Conservation (phyloP, 2,888 invertebrate genomes). For the Drosophila greeni region DNA sequence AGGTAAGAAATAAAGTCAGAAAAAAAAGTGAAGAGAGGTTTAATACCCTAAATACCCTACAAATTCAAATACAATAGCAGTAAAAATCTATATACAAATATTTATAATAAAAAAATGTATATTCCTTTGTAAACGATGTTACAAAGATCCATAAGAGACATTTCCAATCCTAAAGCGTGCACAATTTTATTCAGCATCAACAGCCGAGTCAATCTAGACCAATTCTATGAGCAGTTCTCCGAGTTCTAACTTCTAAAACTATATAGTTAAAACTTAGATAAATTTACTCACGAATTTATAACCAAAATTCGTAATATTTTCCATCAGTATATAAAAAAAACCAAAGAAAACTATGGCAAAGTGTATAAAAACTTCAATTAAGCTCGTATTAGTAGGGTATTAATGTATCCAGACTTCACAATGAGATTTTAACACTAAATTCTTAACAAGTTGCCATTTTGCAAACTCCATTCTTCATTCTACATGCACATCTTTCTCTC, state of each 20-base stretch:
- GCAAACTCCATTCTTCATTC: slow-evolving; percentile 19
- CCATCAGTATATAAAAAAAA: not conserved
- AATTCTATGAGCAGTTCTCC: not conserved
- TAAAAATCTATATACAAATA: not conserved
- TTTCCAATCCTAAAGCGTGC: too few species aligned
- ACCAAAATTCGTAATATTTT: too few species aligned
- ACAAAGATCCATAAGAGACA: too few species aligned
- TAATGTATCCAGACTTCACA: not conserved
- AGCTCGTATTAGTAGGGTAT: not conserved
- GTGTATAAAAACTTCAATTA: not conserved
- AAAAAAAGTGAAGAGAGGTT: not conserved
- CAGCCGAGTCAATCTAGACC: not conserved
- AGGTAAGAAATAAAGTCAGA: slow-evolving; percentile 21
- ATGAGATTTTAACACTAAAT: slow-evolving; percentile 4
- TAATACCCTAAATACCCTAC: slow-evolving; percentile 20
- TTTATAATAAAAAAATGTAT: not conserved
- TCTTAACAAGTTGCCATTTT: slow-evolving; percentile 8
- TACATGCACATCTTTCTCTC: not conserved
- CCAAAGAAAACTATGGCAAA: not conserved
- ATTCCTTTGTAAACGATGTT: too few species aligned
- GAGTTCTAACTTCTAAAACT: not conserved
- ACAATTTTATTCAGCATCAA: not conserved
- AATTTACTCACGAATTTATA: too few species aligned
- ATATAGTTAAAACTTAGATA: not conserved
- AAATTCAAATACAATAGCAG: not conserved